Evolutionary conservation across 2,113 vertebrate genomes (phyloP), one percentile per base, ranked within the genome.

Genomic region (Tamias sibiricus): DNA sequence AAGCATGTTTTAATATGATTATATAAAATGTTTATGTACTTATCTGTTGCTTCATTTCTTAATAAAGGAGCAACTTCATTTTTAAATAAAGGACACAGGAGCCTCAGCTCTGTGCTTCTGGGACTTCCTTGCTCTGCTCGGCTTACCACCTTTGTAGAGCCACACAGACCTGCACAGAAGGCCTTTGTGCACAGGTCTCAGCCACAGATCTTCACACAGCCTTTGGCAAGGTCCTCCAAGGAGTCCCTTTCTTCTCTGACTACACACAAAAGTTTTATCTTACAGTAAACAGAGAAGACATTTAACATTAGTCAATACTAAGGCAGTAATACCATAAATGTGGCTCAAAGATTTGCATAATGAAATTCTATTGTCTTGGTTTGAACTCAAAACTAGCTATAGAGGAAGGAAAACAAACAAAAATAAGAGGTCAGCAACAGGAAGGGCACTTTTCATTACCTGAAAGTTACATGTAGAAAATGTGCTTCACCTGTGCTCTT

Each of bases 171-270:
- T 11, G 59, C 75, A 96, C 90, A 95, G 90, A 96, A 96, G 95
- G 62, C 86, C 37, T 79, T 98, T 98, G 98, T 98, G 57, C 19
- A 11, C 6, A 4, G 24, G 83, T 64, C 97, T 82, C 96, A 82
- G 96, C 95, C 97, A 88, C 95, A 44, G 83, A 97, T 88, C 97
- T 64, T 74, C 95, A 85, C 74, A 62, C 74, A 6, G 89, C 79
- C 95, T 95, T 37, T 59, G 94, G 95, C 96, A 81, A 94, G 97
- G 94, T 96, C 94, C 96, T 97, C 16, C 0, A 2, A 98, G 94
- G 76, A 97, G 95, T 87, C 97, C 89, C 94, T 97, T 96, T 97
- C 97, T 98, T 97, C 89, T 77, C 93, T 93, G 96, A 93, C 87
- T 80, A 0, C 96, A 97, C 91, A 98, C 96, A 98, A 92, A 98